Evolutionary conservation across 2,888 invertebrate genomes (phyloP).

Genomic region (Julus scandinavius): DNA sequence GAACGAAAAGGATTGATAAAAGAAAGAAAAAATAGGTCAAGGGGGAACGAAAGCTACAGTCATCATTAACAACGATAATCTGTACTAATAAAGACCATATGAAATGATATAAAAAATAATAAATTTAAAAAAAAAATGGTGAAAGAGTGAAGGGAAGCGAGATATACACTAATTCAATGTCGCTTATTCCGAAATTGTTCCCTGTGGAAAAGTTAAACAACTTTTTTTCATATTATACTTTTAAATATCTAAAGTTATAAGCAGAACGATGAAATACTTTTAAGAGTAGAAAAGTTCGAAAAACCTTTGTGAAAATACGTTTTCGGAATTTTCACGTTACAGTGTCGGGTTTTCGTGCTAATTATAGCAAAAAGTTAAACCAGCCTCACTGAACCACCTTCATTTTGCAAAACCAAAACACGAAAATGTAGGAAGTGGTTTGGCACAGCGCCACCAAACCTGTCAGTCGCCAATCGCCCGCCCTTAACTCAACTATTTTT

Average conservation of each 20-base stretch:
- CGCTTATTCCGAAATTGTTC: not conserved
- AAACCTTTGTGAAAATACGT: no score
- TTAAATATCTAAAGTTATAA: no score
- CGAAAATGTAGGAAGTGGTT: conserved; percentile 33
- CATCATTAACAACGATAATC: not conserved
- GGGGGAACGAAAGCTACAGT: not conserved
- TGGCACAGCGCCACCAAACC: conserved; percentile 14
- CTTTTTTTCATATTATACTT: no score
- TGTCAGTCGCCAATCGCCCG: not conserved
- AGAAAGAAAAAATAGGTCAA: conserved; percentile 25
- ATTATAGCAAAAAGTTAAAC: not conserved
- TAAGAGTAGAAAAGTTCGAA: no score
- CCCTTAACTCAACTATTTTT: not conserved
- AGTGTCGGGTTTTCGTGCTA: no score
- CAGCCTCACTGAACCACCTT: not conserved
- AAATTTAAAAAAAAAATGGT: not conserved
- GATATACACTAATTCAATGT: not conserved
- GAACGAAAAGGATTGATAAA: conserved; percentile 27
- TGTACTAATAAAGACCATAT: not conserved
- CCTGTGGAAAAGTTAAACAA: not conserved
- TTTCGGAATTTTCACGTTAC: no score
- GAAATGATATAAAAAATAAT: not conserved
- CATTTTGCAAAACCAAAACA: not conserved
- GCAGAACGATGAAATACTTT: no score
- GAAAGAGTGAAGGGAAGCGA: not conserved